These are phyloP conservation scores for Chaetura pelagica DNA, from an alignment of 2,113 vertebrate species.

Conservation along the genomic window DNA sequence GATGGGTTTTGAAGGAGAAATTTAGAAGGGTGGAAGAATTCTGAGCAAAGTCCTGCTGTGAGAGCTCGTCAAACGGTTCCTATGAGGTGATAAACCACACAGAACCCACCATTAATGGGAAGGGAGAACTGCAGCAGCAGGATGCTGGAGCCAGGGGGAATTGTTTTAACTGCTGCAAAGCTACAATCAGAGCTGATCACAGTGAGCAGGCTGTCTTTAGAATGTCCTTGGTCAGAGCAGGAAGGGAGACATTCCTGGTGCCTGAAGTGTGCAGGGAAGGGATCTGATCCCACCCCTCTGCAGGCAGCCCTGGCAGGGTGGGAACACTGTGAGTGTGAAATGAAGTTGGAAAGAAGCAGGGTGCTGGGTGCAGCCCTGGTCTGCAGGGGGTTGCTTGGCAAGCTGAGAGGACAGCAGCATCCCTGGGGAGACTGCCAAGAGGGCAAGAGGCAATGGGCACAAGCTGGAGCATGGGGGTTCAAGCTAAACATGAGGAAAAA, in stretches of 20 bases:
- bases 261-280: neutral
- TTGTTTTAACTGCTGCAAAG: neutral
- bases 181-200: neutral
- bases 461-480: too few relatives aligned
- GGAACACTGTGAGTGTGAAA: neutral
- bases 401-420: accelerated
- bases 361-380: neutral
- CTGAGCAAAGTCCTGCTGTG: slow-evolving; percentile 6
- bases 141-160: neutral
- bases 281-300: neutral
- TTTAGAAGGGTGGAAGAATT: neutral
- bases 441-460: too few relatives aligned
- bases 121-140: neutral
- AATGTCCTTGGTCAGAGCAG: neutral
- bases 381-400: neutral
- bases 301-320: neutral
- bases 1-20: neutral
- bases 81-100: slow-evolving; percentile 24
- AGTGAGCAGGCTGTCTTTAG: neutral
- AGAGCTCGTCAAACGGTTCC: neutral
- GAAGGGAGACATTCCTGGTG: neutral
- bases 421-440: neutral
- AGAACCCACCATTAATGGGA: neutral
- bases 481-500: too few relatives aligned
- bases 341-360: neutral